Evolutionary conservation across 1,140 invertebrate species (phyloP), one percentile per base, ranked within the genome.

Genomic region (Probaryconus sp.): DNA sequence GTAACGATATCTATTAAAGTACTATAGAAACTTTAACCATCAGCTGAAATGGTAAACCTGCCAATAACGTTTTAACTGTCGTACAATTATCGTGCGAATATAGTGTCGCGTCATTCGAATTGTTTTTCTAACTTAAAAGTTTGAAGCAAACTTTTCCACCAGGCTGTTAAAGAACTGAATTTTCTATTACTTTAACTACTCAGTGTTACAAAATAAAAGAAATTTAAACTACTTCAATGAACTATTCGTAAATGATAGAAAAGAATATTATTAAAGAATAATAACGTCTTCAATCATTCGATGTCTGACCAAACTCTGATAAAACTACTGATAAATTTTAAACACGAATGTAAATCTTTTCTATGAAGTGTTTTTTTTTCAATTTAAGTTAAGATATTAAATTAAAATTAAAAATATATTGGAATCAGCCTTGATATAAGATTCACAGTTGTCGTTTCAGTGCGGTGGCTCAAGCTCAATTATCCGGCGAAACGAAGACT

Each of bases 391-490:
- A n/a, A n/a, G 11, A 2, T 3, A 11, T 3, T 3, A 35, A 35
- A 13, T 6, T 35, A 13, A 13, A 7, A 7, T 7, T 14, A 3
- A 38, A 17, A 14, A 7, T 14, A 3, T 10, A 13, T 35, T 35
- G 2, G 13, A 40, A 31, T 58, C 30, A 50, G 31, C 70, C 69
- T 60, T 78, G 72, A 82, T 77, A 74, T 76, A 61, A 65, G 58
- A 82, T 78, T 71, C 64, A 51, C 50, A 84, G 78, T 76, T 85
- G 76, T 81, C 79, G 76, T 79, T 85, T 79, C 72, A 85, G 87
- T 51, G 86, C 81, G 21, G 86, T 88, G 20, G 82, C 85, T 0
- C 85, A 87, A 65, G 81, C 84, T 21, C 85, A 87, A 58, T 77
- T 86, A 48, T 76, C 67, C 26, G 75, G 78, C 9, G 50, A 60